Conservation (phyloP, 1,140 invertebrate genomes). For the Diachasma alloeum region DNA sequence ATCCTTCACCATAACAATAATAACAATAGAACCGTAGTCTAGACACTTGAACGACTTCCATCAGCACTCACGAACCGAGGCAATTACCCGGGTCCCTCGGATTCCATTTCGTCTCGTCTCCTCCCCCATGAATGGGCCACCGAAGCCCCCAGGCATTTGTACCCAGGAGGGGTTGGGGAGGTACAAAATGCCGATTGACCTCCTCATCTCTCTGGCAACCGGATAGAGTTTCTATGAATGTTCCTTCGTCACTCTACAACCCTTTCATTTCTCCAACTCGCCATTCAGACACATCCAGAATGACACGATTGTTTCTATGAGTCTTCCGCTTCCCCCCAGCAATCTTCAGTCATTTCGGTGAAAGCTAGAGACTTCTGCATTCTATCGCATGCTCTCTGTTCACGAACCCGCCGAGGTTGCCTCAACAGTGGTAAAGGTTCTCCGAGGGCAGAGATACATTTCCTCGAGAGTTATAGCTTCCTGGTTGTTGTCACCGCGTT, state of each 20-base stretch:
- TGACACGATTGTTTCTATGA: not conserved
- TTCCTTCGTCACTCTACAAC: slow-evolving; percentile 58
- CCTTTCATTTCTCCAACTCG: slow-evolving; percentile 44
- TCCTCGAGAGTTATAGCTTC: slow-evolving; percentile 49
- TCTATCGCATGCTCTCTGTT: not conserved
- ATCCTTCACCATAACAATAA: too few relatives aligned
- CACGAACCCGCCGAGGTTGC: not conserved
- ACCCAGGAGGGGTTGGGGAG: slow-evolving; percentile 39
- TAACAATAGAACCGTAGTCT: not conserved
- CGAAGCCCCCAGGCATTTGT: slow-evolving; percentile 8
- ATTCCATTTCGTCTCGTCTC: not conserved
- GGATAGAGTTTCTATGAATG: slow-evolving; percentile 65
- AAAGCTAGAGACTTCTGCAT: not conserved
- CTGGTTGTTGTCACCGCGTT: slow-evolving; percentile 62
- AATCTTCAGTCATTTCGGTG: not conserved
- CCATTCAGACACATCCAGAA: not conserved
- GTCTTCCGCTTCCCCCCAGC: not conserved
- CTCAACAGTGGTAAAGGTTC: not conserved
- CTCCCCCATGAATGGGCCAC: not conserved
- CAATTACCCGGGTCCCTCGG: not conserved
- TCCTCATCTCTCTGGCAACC: slow-evolving; percentile 48
- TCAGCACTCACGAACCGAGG: too few relatives aligned
- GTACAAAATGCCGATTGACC: slow-evolving; percentile 57
- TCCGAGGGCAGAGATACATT: not conserved
- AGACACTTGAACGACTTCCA: not conserved